Base-by-base conservation (phyloP, 2,888 invertebrate species). In the Urechis unicinctus region DNA sequence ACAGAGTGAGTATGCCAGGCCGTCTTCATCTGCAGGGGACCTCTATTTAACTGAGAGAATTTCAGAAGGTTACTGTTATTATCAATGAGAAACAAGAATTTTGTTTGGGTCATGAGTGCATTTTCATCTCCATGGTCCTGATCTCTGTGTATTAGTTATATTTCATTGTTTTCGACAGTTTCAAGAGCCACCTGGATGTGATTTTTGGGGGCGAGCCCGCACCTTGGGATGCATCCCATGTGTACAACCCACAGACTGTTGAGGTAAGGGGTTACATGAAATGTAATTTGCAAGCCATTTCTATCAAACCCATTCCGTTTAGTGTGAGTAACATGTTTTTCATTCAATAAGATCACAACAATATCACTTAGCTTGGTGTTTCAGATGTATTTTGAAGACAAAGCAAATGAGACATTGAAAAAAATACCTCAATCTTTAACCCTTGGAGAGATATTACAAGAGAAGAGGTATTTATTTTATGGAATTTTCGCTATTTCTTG, bases 301-400 rank as follows among this genome's bases (percentile, higher is more conserved):
- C 30, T 28, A 30, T 25, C 45, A 46, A 24, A 24, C 13, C 30
- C 2, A 26, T 41, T 1, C 9, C n/a, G 9, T 24, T 41, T 22
- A n/a, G n/a, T n/a, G n/a, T n/a, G n/a, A n/a, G n/a, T n/a, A n/a
- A n/a, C n/a, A n/a, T n/a, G n/a, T n/a, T n/a, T n/a, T n/a, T n/a
- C n/a, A n/a, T n/a, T n/a, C n/a, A n/a, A n/a, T n/a, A n/a, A n/a
- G n/a, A n/a, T n/a, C n/a, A n/a, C n/a, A n/a, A n/a, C n/a, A n/a
- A n/a, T n/a, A n/a, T n/a, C n/a, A n/a, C n/a, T n/a, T n/a, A n/a
- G n/a, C n/a, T n/a, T n/a, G n/a, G n/a, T n/a, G n/a, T 57, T 54
- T 44, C 58, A 74, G 74, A 62, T 73, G 13, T 72, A 65, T 53
- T 74, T 71, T 66, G 71, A 73, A 57, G 67, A 72, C 46, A 61